Conservation (phyloP, 23 tunicate genomes). For the Trididemnum nubilum region DNA sequence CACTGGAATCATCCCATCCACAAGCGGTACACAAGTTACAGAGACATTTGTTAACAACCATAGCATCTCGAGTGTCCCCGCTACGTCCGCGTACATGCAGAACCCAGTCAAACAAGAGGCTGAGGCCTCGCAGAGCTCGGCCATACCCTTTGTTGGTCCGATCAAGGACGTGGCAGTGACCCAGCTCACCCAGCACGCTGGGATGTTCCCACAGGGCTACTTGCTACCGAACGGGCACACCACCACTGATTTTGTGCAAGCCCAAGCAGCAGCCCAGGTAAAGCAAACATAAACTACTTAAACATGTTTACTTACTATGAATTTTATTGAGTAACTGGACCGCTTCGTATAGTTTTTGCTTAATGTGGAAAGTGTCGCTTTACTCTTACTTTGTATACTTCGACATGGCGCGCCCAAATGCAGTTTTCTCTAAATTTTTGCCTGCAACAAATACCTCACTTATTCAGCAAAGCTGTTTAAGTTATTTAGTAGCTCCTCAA, state of each 20-base stretch:
- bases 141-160: constrained; percentile 27
- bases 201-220: constrained; percentile 93
- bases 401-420: too few relatives aligned
- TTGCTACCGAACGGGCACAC: constrained; percentile 79
- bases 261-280: constrained; percentile 51
- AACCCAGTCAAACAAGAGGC: constrained; percentile 40
- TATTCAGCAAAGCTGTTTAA: too few relatives aligned
- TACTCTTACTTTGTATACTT: too few relatives aligned
- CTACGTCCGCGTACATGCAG: constrained; percentile 43
- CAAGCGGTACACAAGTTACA: constrained; percentile 28
- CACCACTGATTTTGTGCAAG: constrained; percentile 59
- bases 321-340: too few relatives aligned
- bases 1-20: constrained; percentile 10
- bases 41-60: constrained; percentile 53
- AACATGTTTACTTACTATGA: too few relatives aligned
- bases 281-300: background rate
- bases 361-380: too few relatives aligned
- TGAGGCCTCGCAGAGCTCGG: constrained; percentile 5
- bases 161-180: constrained; percentile 41
- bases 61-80: constrained; percentile 44
- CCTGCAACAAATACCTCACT: too few relatives aligned
- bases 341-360: too few relatives aligned
- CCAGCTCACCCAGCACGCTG: constrained; percentile 61
- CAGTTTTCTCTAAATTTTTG: too few relatives aligned
- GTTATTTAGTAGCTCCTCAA: too few relatives aligned